These are phyloP conservation scores for Amphiduros pacificus DNA, from an alignment of 2,888 invertebrate genomes.

Conservation along the genomic window DNA sequence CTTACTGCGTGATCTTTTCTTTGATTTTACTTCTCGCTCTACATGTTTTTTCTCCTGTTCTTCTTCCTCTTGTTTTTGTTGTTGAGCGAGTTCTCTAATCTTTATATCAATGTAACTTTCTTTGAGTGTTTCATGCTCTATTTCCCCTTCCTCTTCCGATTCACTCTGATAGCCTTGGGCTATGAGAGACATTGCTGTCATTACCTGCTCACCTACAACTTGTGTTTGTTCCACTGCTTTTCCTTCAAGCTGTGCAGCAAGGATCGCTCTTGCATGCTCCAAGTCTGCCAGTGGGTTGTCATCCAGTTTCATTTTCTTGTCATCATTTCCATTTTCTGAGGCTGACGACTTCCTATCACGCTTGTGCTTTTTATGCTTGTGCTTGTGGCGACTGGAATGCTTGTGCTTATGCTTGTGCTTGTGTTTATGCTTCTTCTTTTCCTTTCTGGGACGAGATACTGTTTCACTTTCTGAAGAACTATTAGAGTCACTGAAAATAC, in stretches of 20 bases:
- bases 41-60: slow-evolving; percentile 9
- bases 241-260: slow-evolving; percentile 54
- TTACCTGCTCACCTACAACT: slow-evolving; percentile 23
- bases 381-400: slow-evolving; percentile 50
- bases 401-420: slow-evolving; percentile 61
- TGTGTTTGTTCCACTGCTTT: slow-evolving; percentile 20
- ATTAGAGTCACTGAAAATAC: slow-evolving; percentile 8
- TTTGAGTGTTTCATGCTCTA: slow-evolving; percentile 41
- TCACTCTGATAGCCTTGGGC: slow-evolving; percentile 46
- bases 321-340: slow-evolving; percentile 22
- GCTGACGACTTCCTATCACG: slow-evolving; percentile 23
- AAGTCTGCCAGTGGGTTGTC: slow-evolving; percentile 52
- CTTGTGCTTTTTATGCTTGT: slow-evolving; percentile 43
- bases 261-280: slow-evolving; percentile 54
- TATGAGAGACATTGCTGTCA: slow-evolving; percentile 44
- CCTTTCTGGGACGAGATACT: slow-evolving; percentile 19
- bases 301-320: too few species aligned
- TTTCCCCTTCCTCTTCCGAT: slow-evolving; percentile 56
- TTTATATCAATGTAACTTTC: slow-evolving; percentile 20
- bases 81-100: slow-evolving; percentile 9
- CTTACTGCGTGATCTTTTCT: too few species aligned
- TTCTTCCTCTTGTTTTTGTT: slow-evolving; percentile 22
- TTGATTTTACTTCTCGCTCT: too few species aligned
- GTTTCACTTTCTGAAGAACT: slow-evolving; percentile 6
- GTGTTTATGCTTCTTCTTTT: slow-evolving; percentile 27